A percentile compares a stretch with the other conserved stretches of the same genome.
These are phyloP conservation scores for Epistrophe grossulariae DNA, from an alignment of 2,888 invertebrate species.

Conservation along the genomic window DNA sequence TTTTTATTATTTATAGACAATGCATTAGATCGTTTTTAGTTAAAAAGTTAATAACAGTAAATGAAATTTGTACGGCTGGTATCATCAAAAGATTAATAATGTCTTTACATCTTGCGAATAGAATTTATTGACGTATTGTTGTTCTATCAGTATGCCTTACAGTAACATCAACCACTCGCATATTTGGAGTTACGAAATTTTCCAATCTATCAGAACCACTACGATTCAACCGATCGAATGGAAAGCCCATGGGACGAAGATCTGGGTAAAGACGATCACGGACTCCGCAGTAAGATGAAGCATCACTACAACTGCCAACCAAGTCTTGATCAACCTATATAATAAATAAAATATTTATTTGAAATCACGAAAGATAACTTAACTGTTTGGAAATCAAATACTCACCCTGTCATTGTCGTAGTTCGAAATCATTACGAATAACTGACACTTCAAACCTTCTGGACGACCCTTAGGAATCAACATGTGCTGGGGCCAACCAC, in stretches of 20 bases:
- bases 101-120: not conserved
- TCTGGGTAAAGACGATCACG: constrained; percentile 91
- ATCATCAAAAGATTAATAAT: too few species aligned
- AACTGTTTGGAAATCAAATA: not conserved
- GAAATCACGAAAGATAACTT: not conserved
- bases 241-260: constrained; percentile 92
- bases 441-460: constrained; percentile 87
- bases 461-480: constrained; percentile 89
- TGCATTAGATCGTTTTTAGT: too few species aligned
- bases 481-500: constrained; percentile 94
- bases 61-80: not conserved
- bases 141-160: constrained; percentile 86
- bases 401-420: constrained; percentile 86
- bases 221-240: constrained; percentile 90
- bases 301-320: constrained; percentile 87
- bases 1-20: too few species aligned
- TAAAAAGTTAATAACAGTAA: too few species aligned
- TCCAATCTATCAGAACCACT: constrained; percentile 85
- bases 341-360: not conserved
- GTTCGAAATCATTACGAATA: constrained; percentile 92
- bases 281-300: constrained; percentile 92
- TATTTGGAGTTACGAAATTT: constrained; percentile 91
- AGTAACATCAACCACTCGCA: constrained; percentile 87
- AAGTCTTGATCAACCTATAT: constrained; percentile 82
- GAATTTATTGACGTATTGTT: constrained; percentile 79